Conservation (phyloP, 2,113 vertebrate genomes). For the Loxodonta africana region DNA sequence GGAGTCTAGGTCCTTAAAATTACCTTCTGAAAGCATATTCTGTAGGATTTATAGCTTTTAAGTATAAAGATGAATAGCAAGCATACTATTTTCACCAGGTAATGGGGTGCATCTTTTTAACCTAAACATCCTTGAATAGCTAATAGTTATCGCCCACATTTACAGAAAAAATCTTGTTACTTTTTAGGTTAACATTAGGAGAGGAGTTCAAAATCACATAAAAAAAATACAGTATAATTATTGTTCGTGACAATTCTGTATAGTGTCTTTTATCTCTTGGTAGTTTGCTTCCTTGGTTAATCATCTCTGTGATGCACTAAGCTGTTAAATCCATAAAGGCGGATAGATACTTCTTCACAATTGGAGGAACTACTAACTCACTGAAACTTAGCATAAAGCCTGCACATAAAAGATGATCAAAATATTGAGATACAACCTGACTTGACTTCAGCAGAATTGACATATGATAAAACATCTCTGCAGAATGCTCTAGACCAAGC, state of each 20-base stretch:
- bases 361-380: not conserved
- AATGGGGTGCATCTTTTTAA: not conserved
- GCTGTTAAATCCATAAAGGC: not conserved
- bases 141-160: not conserved
- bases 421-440: not conserved
- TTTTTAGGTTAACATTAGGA: not conserved
- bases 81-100: not conserved
- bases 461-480: not conserved
- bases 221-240: not conserved
- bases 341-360: not conserved
- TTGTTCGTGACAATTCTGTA: not conserved
- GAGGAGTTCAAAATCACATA: not conserved
- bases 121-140: not conserved
- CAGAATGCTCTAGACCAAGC: not conserved
- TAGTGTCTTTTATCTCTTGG: not conserved
- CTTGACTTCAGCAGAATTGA: not conserved
- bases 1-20: constrained; percentile 39
- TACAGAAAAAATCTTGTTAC: not conserved
- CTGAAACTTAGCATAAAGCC: not conserved
- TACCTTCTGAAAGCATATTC: not conserved
- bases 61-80: not conserved
- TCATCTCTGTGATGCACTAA: not conserved
- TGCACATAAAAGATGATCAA: not conserved
- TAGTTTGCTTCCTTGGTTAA: not conserved
- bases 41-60: not conserved